phyloP scores from a whole-genome alignment of 1,140 invertebrate genomes.

The Physella acuta region DNA sequence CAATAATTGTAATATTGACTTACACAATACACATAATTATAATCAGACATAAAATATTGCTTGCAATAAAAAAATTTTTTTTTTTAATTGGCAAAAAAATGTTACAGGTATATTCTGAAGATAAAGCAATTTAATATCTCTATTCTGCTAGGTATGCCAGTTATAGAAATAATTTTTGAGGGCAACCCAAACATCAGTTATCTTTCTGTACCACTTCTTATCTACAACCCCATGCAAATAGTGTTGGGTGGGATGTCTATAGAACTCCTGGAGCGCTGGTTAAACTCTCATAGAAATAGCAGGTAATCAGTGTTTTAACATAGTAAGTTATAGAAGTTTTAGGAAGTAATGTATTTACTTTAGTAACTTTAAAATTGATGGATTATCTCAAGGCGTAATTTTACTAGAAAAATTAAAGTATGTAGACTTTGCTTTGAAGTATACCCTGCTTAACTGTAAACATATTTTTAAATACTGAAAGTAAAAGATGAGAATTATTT shows the following conservation, averaged over 20 bases:
- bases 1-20: too few species aligned
- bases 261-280: conserved; percentile 38
- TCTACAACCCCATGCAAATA: conserved; percentile 67
- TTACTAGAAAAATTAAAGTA: background rate
- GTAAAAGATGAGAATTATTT: too few species aligned
- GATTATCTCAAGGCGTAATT: background rate
- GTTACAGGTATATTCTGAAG: too few species aligned
- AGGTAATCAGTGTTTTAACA: background rate
- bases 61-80: too few species aligned
- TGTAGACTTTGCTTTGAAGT: background rate
- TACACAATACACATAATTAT: too few species aligned
- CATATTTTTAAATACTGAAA: background rate
- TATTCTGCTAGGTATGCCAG: conserved; percentile 63
- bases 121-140: too few species aligned
- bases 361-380: background rate
- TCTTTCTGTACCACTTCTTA: conserved; percentile 64
- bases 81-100: too few species aligned
- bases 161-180: conserved; percentile 65
- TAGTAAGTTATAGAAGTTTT: background rate
- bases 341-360: background rate
- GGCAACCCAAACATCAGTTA: conserved; percentile 63
- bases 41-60: too few species aligned
- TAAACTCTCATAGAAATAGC: conserved; percentile 7
- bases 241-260: conserved; percentile 64
- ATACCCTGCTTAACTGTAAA: background rate